These are phyloP conservation scores for Notarius quadriscutis DNA, from an alignment of 2,113 vertebrate species.

Conservation along the genomic window DNA sequence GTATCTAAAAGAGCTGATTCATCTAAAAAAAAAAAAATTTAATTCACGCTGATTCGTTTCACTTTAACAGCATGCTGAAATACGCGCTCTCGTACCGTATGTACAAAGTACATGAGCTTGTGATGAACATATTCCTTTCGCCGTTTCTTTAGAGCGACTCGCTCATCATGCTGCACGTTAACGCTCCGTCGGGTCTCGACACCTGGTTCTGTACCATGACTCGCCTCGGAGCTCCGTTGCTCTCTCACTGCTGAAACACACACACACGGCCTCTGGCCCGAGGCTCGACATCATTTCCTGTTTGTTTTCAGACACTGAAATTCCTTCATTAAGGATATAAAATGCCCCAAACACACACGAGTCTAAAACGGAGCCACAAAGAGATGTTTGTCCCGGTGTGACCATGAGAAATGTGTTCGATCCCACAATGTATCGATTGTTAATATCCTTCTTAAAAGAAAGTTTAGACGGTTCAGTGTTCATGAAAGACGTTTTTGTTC, in stretches of 20 bases:
- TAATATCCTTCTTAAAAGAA: neutral
- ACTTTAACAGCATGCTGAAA: no score
- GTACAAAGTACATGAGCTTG: neutral
- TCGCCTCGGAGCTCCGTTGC: neutral
- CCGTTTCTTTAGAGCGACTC: neutral
- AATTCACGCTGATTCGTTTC: no score
- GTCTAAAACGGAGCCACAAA: neutral
- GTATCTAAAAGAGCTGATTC: no score
- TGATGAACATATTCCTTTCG: constrained; percentile 24
- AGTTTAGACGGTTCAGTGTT: neutral
- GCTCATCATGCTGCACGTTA: constrained; percentile 58
- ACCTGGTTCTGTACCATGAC: constrained; percentile 63
- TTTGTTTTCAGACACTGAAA: constrained; percentile 60
- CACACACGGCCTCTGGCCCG: constrained; percentile 48
- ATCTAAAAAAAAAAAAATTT: no score
- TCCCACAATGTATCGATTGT: neutral
- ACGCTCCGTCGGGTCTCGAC: constrained; percentile 65
- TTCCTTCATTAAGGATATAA: constrained; percentile 55
- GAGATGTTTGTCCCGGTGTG: neutral
- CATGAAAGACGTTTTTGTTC: neutral
- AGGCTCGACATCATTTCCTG: constrained; percentile 55
- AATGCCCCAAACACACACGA: neutral
- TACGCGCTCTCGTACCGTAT: no score
- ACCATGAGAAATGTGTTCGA: neutral
- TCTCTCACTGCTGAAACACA: constrained; percentile 32